phyloP scores from a whole-genome alignment of 1,140 invertebrate genomes.

The Papilio helenus region DNA sequence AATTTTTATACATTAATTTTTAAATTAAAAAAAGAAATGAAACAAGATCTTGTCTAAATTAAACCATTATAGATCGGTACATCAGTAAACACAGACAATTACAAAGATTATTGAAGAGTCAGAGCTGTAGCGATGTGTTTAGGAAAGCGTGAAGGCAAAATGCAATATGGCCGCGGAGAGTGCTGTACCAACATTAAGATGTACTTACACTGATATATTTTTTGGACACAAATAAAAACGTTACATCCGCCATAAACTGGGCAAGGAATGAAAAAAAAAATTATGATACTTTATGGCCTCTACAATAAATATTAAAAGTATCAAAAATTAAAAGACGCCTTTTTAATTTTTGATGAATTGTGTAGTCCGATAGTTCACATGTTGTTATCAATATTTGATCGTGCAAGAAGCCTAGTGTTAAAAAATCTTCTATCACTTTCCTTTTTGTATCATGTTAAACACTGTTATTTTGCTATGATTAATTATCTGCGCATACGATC shows the following conservation, averaged over 20 bases:
- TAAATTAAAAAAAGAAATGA: neutral
- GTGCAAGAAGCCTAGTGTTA: too few relatives aligned
- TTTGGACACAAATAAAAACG: neutral
- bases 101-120: conserved; percentile 42
- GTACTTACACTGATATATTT: neutral
- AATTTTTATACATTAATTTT: neutral
- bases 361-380: too few relatives aligned
- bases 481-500: neutral
- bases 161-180: conserved; percentile 37
- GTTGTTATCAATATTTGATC: too few relatives aligned
- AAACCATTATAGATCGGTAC: neutral
- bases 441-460: neutral
- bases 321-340: too few relatives aligned
- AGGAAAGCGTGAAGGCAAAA: conserved; percentile 62
- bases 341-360: too few relatives aligned
- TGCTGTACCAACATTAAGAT: neutral
- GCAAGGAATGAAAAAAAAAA: neutral
- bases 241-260: neutral
- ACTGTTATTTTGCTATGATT: neutral
- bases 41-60: neutral
- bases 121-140: conserved; percentile 45
- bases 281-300: too few relatives aligned
- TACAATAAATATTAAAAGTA: too few relatives aligned
- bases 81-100: conserved; percentile 10
- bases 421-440: neutral